phyloP scores from a whole-genome alignment of 1,140 invertebrate genomes.

The Tetramorium parvispinum region DNA sequence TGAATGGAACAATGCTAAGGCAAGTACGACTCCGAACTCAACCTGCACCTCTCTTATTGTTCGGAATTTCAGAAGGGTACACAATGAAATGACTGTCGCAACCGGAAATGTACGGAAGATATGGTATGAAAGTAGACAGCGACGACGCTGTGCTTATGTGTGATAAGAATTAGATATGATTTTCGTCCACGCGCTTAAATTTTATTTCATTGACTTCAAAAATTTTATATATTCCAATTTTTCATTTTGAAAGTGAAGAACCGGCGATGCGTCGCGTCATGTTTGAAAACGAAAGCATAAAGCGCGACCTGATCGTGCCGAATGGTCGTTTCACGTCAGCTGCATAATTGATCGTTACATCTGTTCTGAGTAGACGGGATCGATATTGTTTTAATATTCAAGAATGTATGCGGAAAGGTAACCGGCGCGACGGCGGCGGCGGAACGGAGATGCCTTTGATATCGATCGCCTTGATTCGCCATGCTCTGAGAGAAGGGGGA shows the following conservation, averaged over 20 bases:
- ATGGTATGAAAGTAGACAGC: constrained; percentile 22
- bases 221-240: background rate
- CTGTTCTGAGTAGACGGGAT: constrained; percentile 24
- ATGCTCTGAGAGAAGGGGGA: constrained; percentile 47
- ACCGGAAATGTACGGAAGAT: constrained; percentile 66
- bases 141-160: background rate
- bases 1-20: background rate
- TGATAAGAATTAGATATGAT: constrained; percentile 58
- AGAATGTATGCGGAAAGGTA: constrained; percentile 12
- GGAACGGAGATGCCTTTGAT: constrained; percentile 34
- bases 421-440: background rate
- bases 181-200: background rate
- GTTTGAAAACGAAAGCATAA: background rate
- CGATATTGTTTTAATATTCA: constrained; percentile 42
- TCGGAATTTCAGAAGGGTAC: constrained; percentile 35
- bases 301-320: background rate
- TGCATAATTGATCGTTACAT: constrained; percentile 43
- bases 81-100: constrained; percentile 52
- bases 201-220: background rate
- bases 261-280: background rate
- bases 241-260: background rate
- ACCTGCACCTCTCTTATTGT: background rate
- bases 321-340: background rate
- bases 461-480: constrained; percentile 72
- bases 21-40: background rate